A percentile compares a stretch with the other conserved stretches of the same genome.
Conservation (phyloP, 2,888 invertebrate genomes). For the Caenorhabditis japonica region DNA sequence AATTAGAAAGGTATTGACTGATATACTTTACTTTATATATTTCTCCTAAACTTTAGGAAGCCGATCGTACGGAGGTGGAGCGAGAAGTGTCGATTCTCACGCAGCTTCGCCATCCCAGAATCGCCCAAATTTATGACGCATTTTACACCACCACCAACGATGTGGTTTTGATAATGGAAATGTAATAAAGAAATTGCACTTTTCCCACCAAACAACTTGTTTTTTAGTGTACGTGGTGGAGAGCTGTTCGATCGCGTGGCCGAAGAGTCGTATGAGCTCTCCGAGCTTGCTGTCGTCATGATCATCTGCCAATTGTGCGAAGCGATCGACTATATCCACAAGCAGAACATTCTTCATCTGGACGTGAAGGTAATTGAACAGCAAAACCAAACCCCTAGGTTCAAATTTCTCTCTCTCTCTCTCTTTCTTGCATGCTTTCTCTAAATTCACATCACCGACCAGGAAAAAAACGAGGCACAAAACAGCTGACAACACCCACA, state of each 20-base stretch:
- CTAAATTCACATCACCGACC: no score
- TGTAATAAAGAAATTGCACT: no score
- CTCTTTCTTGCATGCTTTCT: conserved; percentile 1
- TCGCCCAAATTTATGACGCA: conserved; percentile 97
- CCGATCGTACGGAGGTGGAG: conserved; percentile 72
- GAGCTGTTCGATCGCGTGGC: conserved; percentile 98
- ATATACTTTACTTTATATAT: neutral
- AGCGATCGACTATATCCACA: conserved; percentile 96
- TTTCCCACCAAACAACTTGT: no score
- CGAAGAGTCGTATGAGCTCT: conserved; percentile 96
- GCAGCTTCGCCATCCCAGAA: conserved; percentile 90
- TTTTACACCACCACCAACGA: conserved; percentile 88
- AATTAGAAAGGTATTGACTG: conserved; percentile 57
- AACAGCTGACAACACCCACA: conserved; percentile 48
- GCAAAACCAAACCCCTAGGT: no score
- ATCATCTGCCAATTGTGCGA: conserved; percentile 95
- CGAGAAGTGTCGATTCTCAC: conserved; percentile 91
- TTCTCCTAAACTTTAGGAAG: conserved; percentile 62
- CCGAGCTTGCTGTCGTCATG: conserved; percentile 92
- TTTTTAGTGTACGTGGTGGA: conserved; percentile 92
- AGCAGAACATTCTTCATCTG: conserved; percentile 92
- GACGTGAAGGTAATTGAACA: conserved; percentile 91
- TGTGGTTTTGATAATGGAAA: conserved; percentile 95
- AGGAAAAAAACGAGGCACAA: neutral
- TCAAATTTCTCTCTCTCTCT: no score